phyloP scores from a whole-genome alignment of 2,113 vertebrate species.

The Crotalus horridus region DNA sequence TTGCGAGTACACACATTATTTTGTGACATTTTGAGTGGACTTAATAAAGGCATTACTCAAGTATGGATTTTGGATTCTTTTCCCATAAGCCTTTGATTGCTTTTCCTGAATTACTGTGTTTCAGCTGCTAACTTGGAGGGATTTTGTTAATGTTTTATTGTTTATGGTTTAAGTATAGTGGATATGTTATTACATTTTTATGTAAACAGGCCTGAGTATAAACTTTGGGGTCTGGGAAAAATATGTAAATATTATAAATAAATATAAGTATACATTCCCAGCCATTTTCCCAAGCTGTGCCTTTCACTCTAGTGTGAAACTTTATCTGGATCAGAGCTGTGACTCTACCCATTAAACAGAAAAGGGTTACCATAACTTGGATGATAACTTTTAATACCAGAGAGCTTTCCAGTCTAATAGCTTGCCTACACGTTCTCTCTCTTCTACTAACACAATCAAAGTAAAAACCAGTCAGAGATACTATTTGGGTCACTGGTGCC shows the following conservation, averaged over 20 bases:
- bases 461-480: not conserved
- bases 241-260: slow-evolving; percentile 4
- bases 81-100: not conserved
- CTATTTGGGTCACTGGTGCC: not conserved
- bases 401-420: not conserved
- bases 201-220: not conserved
- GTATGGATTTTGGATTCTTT: not conserved
- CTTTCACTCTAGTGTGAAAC: not conserved
- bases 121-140: not conserved
- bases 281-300: not conserved
- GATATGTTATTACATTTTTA: not conserved
- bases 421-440: not conserved
- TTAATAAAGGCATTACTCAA: not conserved
- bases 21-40: not conserved
- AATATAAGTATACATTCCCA: not conserved
- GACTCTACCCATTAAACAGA: not conserved
- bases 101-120: not conserved
- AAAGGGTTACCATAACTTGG: not conserved
- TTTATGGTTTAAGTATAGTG: not conserved
- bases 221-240: not conserved
- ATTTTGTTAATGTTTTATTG: not conserved
- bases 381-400: not conserved
- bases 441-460: not conserved
- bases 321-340: not conserved
- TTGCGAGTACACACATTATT: not conserved